These are phyloP conservation scores for Pachypanchax playfairii DNA, from an alignment of 2,113 vertebrate species.

Conservation along the genomic window DNA sequence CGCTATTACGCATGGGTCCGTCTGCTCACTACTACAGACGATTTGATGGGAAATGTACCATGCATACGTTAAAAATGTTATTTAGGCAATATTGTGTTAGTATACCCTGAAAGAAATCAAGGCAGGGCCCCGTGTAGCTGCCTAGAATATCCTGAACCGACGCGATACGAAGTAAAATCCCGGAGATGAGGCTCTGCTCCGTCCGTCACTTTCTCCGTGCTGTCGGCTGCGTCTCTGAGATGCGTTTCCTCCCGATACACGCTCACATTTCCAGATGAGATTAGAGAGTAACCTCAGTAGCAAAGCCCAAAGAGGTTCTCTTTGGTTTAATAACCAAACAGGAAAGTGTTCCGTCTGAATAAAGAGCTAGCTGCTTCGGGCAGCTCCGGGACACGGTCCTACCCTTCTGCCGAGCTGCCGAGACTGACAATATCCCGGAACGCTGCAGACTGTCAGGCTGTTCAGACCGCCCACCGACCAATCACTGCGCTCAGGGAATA, in stretches of 20 bases:
- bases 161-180: conserved; percentile 66
- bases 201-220: conserved; percentile 78
- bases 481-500: conserved; percentile 71
- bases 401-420: conserved; percentile 76
- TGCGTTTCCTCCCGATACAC: conserved; percentile 51
- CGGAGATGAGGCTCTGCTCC: conserved; percentile 68
- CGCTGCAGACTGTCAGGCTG: conserved; percentile 77
- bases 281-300: conserved; percentile 24
- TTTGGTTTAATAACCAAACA: conserved; percentile 45
- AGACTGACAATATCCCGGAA: conserved; percentile 86
- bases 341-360: conserved; percentile 30
- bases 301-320: conserved; percentile 31
- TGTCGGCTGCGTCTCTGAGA: conserved; percentile 66
- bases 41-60: conserved; percentile 36
- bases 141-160: conserved; percentile 58
- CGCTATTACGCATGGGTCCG: conserved; percentile 67
- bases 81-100: conserved; percentile 40
- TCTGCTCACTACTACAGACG: conserved; percentile 30
- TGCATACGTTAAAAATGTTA: conserved; percentile 21
- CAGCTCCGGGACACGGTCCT: conserved; percentile 73
- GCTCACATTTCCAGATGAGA: conserved; percentile 50
- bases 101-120: conserved; percentile 57
- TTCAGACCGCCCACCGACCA: conserved; percentile 81
- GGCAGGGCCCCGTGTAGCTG: conserved; percentile 51
- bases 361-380: conserved; percentile 63